Evolutionary conservation across 2,888 invertebrate species (phyloP).

Genomic region (Drepana falcataria): DNA sequence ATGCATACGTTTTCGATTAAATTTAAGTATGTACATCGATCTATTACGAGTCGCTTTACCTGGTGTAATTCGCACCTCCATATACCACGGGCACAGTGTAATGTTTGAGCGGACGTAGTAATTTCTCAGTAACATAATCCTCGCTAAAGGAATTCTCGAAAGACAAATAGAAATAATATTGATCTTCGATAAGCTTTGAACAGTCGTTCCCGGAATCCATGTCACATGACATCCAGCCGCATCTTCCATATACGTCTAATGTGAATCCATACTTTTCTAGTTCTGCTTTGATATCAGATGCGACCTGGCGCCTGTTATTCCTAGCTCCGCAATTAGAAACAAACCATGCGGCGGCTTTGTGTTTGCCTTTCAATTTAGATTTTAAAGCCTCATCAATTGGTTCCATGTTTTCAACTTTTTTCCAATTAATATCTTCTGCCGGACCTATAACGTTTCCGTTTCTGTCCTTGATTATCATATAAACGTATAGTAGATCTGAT

Average conservation of each 20-base stretch:
- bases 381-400: constrained; percentile 30
- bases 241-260: constrained; percentile 37
- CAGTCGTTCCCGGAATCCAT: constrained; percentile 20
- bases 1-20: too few relatives aligned
- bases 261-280: constrained; percentile 23
- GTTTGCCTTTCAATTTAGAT: constrained; percentile 24
- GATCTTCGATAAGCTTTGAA: constrained; percentile 22
- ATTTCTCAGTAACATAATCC: constrained; percentile 37
- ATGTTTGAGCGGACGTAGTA: constrained; percentile 31
- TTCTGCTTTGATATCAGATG: constrained; percentile 18
- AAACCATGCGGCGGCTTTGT: constrained; percentile 47
- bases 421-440: constrained; percentile 21
- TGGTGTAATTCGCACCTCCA: constrained; percentile 65
- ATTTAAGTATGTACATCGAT: too few relatives aligned
- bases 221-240: constrained; percentile 28
- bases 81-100: constrained; percentile 80
- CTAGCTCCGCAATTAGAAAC: constrained; percentile 43
- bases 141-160: constrained; percentile 45
- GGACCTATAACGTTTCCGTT: neutral
- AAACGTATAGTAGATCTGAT: neutral
- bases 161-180: constrained; percentile 48
- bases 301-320: constrained; percentile 31
- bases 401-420: constrained; percentile 32
- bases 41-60: constrained; percentile 10
- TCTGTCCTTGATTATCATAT: neutral